A percentile compares a stretch with the other conserved stretches of the same genome.
These are phyloP conservation scores for Pristiophorus japonicus DNA, from an alignment of 2,113 vertebrate genomes.

Conservation along the genomic window DNA sequence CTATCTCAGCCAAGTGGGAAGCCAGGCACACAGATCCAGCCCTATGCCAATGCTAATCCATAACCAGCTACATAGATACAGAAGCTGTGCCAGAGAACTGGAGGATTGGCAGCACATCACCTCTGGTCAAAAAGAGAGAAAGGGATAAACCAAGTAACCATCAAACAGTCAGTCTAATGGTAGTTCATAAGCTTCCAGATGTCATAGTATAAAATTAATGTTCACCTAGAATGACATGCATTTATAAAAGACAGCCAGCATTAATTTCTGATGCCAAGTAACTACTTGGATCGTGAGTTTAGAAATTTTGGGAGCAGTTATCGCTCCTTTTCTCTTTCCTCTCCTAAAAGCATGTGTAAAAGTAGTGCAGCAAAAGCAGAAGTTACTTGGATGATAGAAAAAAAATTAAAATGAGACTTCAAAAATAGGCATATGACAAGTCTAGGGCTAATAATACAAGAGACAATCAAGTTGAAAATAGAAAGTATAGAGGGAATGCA, in stretches of 20 bases:
- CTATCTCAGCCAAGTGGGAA: no score
- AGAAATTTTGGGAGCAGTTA: neutral
- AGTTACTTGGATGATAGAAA: neutral
- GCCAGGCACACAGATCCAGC: no score
- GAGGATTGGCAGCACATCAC: no score
- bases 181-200: neutral
- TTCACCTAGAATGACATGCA: neutral
- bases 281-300: neutral
- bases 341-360: neutral
- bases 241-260: neutral
- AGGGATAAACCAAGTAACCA: neutral
- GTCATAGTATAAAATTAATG: neutral
- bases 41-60: no score
- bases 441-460: neutral
- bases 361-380: neutral
- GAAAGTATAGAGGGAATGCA: neutral
- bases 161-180: neutral
- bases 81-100: no score
- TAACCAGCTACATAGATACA: neutral
- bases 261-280: neutral
- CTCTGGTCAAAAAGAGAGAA: no score
- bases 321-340: neutral
- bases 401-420: neutral
- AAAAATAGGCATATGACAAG: neutral
- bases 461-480: no score